Conservation (phyloP, 92 coral and sea anemone species). For the Pocillopora meandrina region DNA sequence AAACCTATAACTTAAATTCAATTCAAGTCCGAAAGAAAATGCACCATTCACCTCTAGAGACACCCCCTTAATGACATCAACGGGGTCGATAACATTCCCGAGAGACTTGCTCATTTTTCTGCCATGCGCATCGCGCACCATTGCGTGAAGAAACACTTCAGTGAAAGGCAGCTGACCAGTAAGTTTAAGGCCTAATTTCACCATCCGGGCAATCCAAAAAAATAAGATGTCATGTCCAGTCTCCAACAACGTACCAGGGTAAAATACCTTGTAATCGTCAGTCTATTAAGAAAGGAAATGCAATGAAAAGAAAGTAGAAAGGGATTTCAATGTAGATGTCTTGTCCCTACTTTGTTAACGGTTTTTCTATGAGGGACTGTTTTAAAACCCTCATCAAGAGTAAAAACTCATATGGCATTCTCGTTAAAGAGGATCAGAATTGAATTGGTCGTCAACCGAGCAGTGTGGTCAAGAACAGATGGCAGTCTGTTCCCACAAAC, state of each 20-base stretch:
- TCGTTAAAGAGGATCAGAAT: not conserved
- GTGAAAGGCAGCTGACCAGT: slow-evolving; percentile 91
- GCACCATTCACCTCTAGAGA: slow-evolving; percentile 74
- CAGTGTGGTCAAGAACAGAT: slow-evolving; percentile 46
- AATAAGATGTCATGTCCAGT: slow-evolving; percentile 99
- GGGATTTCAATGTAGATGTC: too few species aligned
- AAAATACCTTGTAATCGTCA: slow-evolving; percentile 80
- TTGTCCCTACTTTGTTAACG: too few species aligned
- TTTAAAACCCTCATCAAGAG: too few species aligned
- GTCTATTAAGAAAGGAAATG: slow-evolving; percentile 58
- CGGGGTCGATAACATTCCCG: slow-evolving; percentile 97
- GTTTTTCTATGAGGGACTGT: too few species aligned
- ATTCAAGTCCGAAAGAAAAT: too few species aligned
- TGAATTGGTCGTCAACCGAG: slow-evolving; percentile 32
- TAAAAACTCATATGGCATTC: not conserved
- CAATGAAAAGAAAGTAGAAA: too few species aligned
- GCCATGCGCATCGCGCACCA: slow-evolving; percentile 99
- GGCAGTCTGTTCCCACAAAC: slow-evolving; percentile 48
- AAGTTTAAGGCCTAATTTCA: slow-evolving; percentile 92
- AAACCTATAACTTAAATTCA: too few species aligned
- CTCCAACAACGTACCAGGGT: slow-evolving; percentile 94
- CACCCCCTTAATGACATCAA: slow-evolving; percentile 94
- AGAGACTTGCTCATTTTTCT: slow-evolving; percentile 99
- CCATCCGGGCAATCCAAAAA: slow-evolving; percentile 99
- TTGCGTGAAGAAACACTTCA: slow-evolving; percentile 97